These are phyloP conservation scores for Poeciliopsis presidionis DNA, from an alignment of 2,797 vertebrate species.

Conservation along the genomic window DNA sequence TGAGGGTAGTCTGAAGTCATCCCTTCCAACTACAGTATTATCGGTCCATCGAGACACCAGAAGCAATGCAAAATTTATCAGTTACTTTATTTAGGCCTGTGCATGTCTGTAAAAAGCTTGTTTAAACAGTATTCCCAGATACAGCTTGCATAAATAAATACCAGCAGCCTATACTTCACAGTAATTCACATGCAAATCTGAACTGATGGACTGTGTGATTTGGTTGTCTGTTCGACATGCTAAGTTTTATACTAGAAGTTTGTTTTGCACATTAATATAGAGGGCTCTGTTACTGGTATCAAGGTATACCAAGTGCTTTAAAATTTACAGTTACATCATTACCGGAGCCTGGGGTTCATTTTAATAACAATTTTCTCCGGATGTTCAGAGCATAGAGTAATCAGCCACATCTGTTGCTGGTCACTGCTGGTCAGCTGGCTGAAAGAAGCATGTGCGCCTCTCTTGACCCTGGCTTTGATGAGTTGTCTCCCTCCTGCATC, in stretches of 20 bases:
- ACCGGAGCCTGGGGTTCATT: neutral
- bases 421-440: neutral
- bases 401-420: neutral
- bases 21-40: neutral
- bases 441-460: neutral
- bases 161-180: neutral
- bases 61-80: slow-evolving; percentile 1
- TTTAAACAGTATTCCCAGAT: neutral
- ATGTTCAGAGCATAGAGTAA: neutral
- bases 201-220: neutral
- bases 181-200: neutral
- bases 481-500: neutral
- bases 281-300: neutral
- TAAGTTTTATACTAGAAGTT: neutral
- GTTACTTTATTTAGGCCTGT: neutral
- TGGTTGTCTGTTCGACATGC: neutral
- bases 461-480: neutral
- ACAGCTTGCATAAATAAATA: neutral
- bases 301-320: neutral
- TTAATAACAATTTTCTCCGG: neutral
- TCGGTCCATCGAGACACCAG: neutral
- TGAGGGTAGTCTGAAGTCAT: neutral
- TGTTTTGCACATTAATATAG: neutral
- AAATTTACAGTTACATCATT: neutral
- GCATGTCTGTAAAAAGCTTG: neutral